Evolutionary conservation across 2,113 vertebrate genomes (phyloP), one percentile per base, ranked within the genome.

Genomic region (Charina bottae): DNA sequence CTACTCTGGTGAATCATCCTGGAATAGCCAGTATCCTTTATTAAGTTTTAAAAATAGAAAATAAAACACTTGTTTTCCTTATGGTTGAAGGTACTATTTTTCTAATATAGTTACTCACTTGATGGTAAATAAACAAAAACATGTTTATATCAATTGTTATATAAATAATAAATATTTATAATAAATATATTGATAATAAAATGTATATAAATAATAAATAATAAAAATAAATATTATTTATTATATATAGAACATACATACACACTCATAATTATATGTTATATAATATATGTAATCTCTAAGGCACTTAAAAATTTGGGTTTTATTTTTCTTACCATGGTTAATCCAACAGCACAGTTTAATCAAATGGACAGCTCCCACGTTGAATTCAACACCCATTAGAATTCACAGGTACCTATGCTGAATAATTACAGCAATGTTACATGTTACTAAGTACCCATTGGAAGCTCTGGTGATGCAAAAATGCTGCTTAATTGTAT

Each of bases 341-440:
- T 72, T 92, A 26, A 85, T 94, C 46, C n/a, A 78, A 83, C 2
- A 15, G 15, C 42, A 62, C 21, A 58, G 17, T 0, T 60, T 2
- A 96, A 62, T 2, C 19, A 89, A 86, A 91, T 2, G 15, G 59
- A 92, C 89, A 60, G n/a, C 28, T 68, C 24, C 46, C 92, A 93
- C 54, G 10, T 10, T 92, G 6, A 90, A 54, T 46, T 46, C 58
- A 49, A 21, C 3, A 55, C 8, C 60, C 28, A 83, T 83, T 59
- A 8, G 19, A 92, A 68, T 86, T 62, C 59, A 64, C 46, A 93
- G 93, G 1, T 60, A 53, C 26, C 55, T 89, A 88, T 89, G 15
- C 56, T 42, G 33, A 1, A 90, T 62, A 46, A 42, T 26, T 92
- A 89, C 26, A 83, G 0, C 56, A 46, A 83, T 85, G 28, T 85